Conservation (phyloP, 2,113 vertebrate genomes). For the Dipodomys spectabilis region DNA sequence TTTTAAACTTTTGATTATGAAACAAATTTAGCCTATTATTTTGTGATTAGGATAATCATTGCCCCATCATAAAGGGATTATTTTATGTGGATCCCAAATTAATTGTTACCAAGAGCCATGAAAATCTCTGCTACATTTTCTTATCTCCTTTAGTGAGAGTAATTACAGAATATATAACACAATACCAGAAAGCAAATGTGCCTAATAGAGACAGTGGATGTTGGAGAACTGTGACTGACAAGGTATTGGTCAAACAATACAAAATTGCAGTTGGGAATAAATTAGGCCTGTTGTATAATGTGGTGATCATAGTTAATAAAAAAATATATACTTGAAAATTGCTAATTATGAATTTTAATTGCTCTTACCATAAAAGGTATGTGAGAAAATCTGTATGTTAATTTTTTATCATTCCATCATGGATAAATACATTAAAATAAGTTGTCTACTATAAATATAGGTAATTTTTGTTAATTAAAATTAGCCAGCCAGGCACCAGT, state of each 20-base stretch:
- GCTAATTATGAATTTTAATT: background rate
- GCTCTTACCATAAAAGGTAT: background rate
- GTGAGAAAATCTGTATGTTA: background rate
- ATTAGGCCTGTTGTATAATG: background rate
- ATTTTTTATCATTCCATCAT: background rate
- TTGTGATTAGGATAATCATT: conserved; percentile 17
- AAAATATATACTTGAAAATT: background rate
- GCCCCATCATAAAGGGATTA: background rate
- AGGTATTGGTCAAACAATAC: background rate
- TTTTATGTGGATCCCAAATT: conserved; percentile 41
- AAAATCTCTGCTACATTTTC: background rate
- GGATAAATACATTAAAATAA: no score
- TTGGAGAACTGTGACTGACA: no score
- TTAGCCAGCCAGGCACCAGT: background rate
- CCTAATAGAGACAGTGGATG: background rate
- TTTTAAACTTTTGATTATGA: conserved; percentile 29
- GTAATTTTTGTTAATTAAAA: background rate
- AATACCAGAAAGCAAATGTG: background rate
- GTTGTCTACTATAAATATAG: background rate
- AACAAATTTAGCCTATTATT: background rate
- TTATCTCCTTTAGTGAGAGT: background rate
- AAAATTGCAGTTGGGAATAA: background rate
- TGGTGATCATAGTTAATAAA: background rate
- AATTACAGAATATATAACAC: conserved; percentile 5
- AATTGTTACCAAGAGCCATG: background rate